Conservation (phyloP, 1,140 invertebrate genomes). For the Gryllus bimaculatus region DNA sequence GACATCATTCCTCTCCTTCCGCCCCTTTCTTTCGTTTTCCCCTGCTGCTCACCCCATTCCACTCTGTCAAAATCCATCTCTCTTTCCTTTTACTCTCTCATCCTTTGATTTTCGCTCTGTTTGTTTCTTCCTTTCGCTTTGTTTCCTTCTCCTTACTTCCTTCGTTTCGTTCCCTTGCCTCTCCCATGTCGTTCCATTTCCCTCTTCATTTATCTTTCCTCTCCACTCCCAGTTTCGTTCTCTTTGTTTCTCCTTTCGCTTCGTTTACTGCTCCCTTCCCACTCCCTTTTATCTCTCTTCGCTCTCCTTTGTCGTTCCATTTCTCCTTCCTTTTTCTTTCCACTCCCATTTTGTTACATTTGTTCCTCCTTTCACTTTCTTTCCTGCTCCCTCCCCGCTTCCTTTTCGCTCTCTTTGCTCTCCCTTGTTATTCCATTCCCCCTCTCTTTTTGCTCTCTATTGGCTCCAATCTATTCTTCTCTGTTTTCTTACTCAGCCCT, state of each 20-base stretch:
- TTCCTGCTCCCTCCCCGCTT: background rate
- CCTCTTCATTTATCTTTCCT: background rate
- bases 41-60: background rate
- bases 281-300: too few relatives aligned
- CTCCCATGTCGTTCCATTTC: background rate
- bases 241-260: too few relatives aligned
- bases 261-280: too few relatives aligned
- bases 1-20: too few relatives aligned
- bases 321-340: too few relatives aligned
- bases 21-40: too few relatives aligned
- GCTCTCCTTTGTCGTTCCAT: too few relatives aligned
- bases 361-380: background rate
- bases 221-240: background rate
- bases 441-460: background rate
- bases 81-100: background rate
- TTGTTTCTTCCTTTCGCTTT: background rate
- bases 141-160: background rate
- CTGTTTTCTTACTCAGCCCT: background rate
- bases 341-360: too few relatives aligned
- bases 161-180: background rate
- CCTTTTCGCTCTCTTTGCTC: background rate
- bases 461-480: background rate
- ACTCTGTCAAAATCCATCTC: background rate
- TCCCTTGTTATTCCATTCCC: background rate
- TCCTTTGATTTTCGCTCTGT: background rate